Evolutionary conservation across 2,888 invertebrate species (phyloP), one percentile per base, ranked within the genome.

Genomic region (Dicroscelio sp.): DNA sequence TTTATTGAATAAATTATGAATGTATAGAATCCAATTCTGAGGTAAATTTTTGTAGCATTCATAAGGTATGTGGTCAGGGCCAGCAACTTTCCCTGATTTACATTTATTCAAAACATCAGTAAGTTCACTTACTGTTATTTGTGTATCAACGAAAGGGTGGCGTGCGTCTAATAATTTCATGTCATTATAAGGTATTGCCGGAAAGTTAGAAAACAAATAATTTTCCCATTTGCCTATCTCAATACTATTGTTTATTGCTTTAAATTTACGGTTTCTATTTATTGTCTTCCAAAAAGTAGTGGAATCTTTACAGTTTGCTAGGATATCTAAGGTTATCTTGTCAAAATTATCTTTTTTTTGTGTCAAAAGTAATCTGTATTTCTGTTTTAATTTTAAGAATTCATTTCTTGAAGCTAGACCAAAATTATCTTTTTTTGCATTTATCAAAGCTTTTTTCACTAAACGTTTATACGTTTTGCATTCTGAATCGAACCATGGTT

Each of bases 61-160:
- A 76, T 76, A 55, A 8, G 76, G 60, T 8, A 76, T 38, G 25
- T 20, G 14, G n/a, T 76, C 76, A 12, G 76, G 60, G 10, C 76
- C 76, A 10, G 76, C 4, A 17, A 60, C 43, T 78, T 78, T 60
- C 2, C 60, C 20, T 1, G 1, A 8, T 60, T 76, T 76, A 23
- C 55, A 5, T 17, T 60, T 23, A 12, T 78, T 58, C 38, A 78
- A 27, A 60, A 8, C 14, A 14, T 8, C 14, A 12, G 8, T 38
- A 12, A 38, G 8, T 38, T 38, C 43, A 12, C 14, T 14, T 38
- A 38, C 14, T 38, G 43, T 12, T 38, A 38, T 38, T 12, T 38
- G 8, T 38, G 43, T 14, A 38, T 38, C 43, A 8, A 38, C 8
- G 8, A 38, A 38, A 38, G 43, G 43, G 43, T 38, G 43, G 8